Base-by-base conservation (phyloP, 2,888 invertebrate genomes). In the Plagodis pulveraria region DNA sequence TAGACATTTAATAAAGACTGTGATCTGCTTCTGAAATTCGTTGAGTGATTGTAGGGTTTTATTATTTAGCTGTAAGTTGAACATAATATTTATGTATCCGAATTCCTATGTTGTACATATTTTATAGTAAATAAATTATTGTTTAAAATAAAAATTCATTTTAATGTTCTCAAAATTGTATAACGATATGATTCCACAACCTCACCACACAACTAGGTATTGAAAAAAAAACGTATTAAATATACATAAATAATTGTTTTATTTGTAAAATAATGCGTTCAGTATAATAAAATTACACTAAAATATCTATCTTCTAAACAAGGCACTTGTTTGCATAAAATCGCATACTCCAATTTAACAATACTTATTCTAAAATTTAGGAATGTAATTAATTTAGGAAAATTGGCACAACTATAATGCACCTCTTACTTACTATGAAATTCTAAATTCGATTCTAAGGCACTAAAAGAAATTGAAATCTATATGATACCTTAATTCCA, bases 321-420 rank as follows among this genome's bases (percentile, higher is more conserved):
- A 61, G 60, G 60, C 60, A 61, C 60, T 49, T 56, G 22, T 32
- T 56, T 45, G 50, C 44, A 43, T 50, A 47, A 33, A 49, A 11
- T 59, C 33, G 49, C 50, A 22, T 40, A 54, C 38, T 52, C 35
- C 33, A 36, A 45, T 55, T 59, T 33, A 36, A 58, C 52, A 50
- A 50, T 51, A 43, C 50, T 59, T 51, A 59, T 40, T 51, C 54
- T 53, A 58, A 46, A 59, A 43, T 50, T 50, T 54, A 59, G 59
- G 59, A 59, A 59, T 56, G 56, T 56, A 56, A 10, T 12, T 40
- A 52, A 49, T 42, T 45, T 61, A 61, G 56, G 51, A 61, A 55
- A 48, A 44, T 46, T 47, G 54, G 58, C 11, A 55, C 50, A 22
- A 22, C 22, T 2, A 4, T 22, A 22, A 22, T 22, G 22, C 4